A percentile compares a stretch with the other conserved stretches of the same genome.
Conservation (phyloP, 2,113 vertebrate genomes). For the Podarcis muralis region DNA sequence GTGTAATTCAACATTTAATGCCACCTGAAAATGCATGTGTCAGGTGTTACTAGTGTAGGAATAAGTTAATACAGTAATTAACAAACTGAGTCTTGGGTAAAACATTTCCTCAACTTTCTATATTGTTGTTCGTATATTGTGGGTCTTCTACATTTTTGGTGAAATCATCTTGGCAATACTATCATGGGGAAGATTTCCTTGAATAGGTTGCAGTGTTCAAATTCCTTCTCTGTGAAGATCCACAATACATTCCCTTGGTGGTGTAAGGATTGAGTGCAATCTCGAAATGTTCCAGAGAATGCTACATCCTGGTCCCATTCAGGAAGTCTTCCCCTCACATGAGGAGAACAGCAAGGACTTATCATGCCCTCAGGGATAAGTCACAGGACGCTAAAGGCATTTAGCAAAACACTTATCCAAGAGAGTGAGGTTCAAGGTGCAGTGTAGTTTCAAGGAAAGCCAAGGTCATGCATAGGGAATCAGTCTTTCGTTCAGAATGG, state of each 20-base stretch:
- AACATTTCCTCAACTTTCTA: too few relatives aligned
- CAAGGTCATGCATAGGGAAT: too few relatives aligned
- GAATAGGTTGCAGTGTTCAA: background rate
- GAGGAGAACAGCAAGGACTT: too few relatives aligned
- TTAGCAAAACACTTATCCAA: too few relatives aligned
- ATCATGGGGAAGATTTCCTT: background rate
- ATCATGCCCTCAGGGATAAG: too few relatives aligned
- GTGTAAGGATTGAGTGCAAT: background rate
- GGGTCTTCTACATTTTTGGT: background rate
- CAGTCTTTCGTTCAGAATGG: too few relatives aligned
- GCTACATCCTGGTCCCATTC: too few relatives aligned
- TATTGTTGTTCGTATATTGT: background rate
- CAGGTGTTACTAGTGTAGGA: conserved; percentile 47
- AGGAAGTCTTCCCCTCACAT: too few relatives aligned
- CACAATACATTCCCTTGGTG: background rate
- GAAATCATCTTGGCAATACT: background rate
- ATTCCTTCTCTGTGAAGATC: background rate
- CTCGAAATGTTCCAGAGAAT: background rate
- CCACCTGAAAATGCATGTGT: conserved; percentile 60
- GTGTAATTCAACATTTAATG: conserved; percentile 57
- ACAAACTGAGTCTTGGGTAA: background rate
- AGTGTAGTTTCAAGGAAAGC: too few relatives aligned
- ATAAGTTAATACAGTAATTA: conserved; percentile 6
- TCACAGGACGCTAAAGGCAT: too few relatives aligned
- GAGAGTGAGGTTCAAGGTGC: too few relatives aligned